phyloP scores from a whole-genome alignment of 2,113 vertebrate genomes.

The Entomyzon cyanotis region DNA sequence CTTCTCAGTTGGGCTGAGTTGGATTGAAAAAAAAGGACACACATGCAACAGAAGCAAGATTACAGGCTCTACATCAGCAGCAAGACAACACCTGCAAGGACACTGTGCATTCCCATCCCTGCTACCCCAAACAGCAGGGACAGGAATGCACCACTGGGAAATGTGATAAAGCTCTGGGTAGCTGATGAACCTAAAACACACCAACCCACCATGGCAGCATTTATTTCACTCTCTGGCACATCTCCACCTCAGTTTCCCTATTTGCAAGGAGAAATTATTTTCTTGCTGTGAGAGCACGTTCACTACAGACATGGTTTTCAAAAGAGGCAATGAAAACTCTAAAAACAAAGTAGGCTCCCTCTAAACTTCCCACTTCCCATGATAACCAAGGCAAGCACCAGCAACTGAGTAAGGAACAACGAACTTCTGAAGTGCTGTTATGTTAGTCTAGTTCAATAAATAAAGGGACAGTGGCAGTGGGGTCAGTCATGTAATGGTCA shows the following conservation, averaged over 20 bases:
- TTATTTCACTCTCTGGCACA: neutral
- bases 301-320: neutral
- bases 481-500: neutral
- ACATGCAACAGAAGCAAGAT: neutral
- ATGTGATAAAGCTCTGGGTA: neutral
- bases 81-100: neutral
- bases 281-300: rapidly evolving
- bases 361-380: neutral
- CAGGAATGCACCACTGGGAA: neutral
- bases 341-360: neutral
- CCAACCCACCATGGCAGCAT: neutral
- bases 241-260: neutral
- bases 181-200: neutral
- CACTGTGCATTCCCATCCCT: neutral
- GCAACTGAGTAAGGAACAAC: neutral
- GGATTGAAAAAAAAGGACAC: neutral
- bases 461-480: neutral
- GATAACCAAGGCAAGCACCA: neutral
- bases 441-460: neutral
- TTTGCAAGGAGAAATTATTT: neutral
- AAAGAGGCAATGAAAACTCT: neutral
- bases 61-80: neutral
- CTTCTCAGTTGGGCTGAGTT: neutral
- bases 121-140: neutral
- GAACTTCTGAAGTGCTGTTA: neutral